Evolutionary conservation across 1,140 invertebrate genomes (phyloP).

Genomic region (Xylocopa sonorina): DNA sequence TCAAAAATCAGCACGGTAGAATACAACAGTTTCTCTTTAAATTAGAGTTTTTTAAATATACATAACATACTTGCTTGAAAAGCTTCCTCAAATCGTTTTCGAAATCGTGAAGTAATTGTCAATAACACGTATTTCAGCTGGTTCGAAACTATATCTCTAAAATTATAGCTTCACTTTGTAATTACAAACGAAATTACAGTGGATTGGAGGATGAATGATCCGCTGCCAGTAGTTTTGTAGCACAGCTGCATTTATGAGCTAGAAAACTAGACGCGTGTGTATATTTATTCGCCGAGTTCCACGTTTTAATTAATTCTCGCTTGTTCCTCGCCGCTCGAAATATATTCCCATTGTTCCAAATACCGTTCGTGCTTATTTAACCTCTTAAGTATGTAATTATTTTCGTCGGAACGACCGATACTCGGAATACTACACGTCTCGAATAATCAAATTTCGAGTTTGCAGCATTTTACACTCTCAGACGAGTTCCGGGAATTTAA

Average conservation of each 20-base stretch:
- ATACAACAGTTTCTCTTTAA: no score
- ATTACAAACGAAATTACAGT: no score
- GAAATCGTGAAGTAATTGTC: no score
- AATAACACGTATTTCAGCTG: no score
- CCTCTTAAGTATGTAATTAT: conserved; percentile 1
- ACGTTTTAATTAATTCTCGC: background rate
- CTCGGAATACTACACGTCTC: background rate
- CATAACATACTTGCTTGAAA: no score
- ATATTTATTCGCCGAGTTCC: background rate
- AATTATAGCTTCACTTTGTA: background rate
- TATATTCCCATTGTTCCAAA: conserved; percentile 15
- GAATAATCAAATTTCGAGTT: background rate
- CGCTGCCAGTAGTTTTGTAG: background rate
- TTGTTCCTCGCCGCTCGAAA: background rate
- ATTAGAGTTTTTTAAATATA: no score
- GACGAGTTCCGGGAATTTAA: background rate
- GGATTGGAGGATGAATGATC: background rate
- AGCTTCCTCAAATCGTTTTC: no score
- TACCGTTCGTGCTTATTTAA: background rate
- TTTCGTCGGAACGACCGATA: background rate
- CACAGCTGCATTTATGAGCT: background rate
- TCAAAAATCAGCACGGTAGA: no score
- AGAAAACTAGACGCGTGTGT: background rate
- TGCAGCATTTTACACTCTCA: background rate
- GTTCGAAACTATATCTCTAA: no score